These are phyloP conservation scores for Mamestra configurata DNA, from an alignment of 1,140 invertebrate species.

Conservation along the genomic window DNA sequence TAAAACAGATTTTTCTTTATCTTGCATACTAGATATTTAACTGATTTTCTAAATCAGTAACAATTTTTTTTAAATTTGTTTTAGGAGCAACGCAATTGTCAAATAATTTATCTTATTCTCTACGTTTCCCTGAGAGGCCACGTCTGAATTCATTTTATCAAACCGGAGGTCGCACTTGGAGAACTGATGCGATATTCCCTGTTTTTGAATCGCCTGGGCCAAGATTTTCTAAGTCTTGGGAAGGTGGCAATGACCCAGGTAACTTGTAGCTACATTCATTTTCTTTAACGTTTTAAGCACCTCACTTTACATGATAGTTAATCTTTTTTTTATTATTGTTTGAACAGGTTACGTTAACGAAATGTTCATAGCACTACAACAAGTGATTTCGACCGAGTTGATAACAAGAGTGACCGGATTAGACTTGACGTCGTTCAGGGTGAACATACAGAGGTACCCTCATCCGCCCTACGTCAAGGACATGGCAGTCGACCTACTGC, in stretches of 20 bases:
- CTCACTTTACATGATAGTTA: too few relatives aligned
- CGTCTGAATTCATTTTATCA: conserved; percentile 81
- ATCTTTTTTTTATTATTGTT: conserved; percentile 56
- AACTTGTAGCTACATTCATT: conserved; percentile 61
- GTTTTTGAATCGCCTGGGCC: conserved; percentile 91
- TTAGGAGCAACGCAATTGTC: conserved; percentile 72
- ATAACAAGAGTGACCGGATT: conserved; percentile 84
- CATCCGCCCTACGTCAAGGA: conserved; percentile 93
- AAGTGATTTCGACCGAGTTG: conserved; percentile 89
- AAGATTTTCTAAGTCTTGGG: conserved; percentile 84
- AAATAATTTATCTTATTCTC: conserved; percentile 85
- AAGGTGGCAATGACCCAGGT: conserved; percentile 87
- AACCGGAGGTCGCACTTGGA: conserved; percentile 88
- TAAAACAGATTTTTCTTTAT: neutral
- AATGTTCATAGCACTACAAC: conserved; percentile 91
- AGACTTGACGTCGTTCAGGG: conserved; percentile 66
- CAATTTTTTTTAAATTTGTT: conserved; percentile 58
- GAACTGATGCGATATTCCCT: conserved; percentile 90
- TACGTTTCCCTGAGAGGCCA: conserved; percentile 90
- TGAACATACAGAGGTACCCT: conserved; percentile 91
- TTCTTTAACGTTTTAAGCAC: too few relatives aligned
- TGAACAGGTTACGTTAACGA: conserved; percentile 90
- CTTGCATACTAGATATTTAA: neutral
- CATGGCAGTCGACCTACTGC: conserved; percentile 89
- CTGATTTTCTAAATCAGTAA: neutral